Base-by-base conservation (phyloP, 1,140 invertebrate genomes). In the Akabosia matsudoensis region DNA sequence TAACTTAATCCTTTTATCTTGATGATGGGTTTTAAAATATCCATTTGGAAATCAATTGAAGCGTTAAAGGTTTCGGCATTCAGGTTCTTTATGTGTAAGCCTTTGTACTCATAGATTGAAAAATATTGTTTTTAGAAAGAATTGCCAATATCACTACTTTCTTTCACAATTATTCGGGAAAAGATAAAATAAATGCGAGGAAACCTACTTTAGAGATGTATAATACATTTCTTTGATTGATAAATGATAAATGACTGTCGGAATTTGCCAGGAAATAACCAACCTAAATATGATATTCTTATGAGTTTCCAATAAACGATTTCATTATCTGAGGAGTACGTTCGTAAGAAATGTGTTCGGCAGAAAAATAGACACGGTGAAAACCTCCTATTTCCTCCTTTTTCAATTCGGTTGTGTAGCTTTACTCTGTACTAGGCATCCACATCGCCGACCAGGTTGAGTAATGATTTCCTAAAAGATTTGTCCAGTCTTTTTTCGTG, bases 1-100 rank as follows among this genome's bases (percentile, higher is more conserved):
- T 67, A 67, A 67, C 30, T 67, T 67, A 67, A 67, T 67, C 61
- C 61, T 67, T 67, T 67, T 67, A 67, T 67, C 61, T 67, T 30
- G 61, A 67, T 28, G 3, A 7, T 18, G 18, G 7, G 37, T 45
- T 45, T 45, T 45, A 10, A 18, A 18, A 18, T 45, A 45, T 45
- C 37, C 37, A 45, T 45, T 45, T 22, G 54, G 24, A 61, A 67
- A 7, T n/a, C 61, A 67, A 30, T 67, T 67, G 24, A 7, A 31
- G 61, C 61, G 54, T 61, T 67, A 67, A 67, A 22, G 3, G 28
- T 67, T 28, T 30, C 10, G 24, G 22, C 7, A 67, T 67, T 67
- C 7, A 30, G 31, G 28, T 67, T 28, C 61, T 7, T 28, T n/a
- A 61, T 61, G n/a, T 61, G 61, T 30, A 67, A 24, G 31, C 61